Evolutionary conservation across 1,140 invertebrate genomes (phyloP), one percentile per base, ranked within the genome.

Genomic region (Adelges cooleyi): DNA sequence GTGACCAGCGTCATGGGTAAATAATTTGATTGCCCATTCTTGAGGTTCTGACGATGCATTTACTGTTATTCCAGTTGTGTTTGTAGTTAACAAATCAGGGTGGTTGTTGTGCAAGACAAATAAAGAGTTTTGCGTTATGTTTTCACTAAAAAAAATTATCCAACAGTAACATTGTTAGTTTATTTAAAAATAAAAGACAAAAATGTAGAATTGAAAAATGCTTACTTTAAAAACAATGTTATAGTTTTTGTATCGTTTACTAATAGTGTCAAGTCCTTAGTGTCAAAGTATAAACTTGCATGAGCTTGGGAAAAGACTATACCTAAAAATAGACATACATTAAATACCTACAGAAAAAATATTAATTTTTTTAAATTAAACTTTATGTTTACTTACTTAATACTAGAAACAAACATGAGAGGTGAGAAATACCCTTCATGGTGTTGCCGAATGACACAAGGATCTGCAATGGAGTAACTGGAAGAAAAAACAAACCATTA

Each of bases 261-360:
- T 25, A 62, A 62, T 25, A 62, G 9, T 29, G 27, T 29, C 4
- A 62, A n/a, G 6, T 62, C 56, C 17, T 29, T 48, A 18, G 42
- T 62, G 17, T 62, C 33, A 25, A 62, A 62, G 9, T 27, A 62
- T 6, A 62, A 33, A 48, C 10, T 33, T 33, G 56, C 56, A 18
- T 20, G 27, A 3, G 25, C 15, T 3, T 20, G 18, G 8, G 11
- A 62, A 9, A n/a, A 15, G 29, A 23, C 56, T 62, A 17, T 46
- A 33, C 5, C 29, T 33, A 33, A 33, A 33, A 33, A 33, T 6
- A 33, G 11, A 33, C 11, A n/a, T n/a, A n/a, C n/a, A n/a, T n/a
- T n/a, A n/a, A n/a, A n/a, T n/a, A n/a, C n/a, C n/a, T n/a, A n/a
- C n/a, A n/a, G n/a, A n/a, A n/a, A n/a, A n/a, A n/a, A n/a, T n/a